Evolutionary conservation across 1,140 invertebrate species (phyloP).

Genomic region (Drosophila orena): DNA sequence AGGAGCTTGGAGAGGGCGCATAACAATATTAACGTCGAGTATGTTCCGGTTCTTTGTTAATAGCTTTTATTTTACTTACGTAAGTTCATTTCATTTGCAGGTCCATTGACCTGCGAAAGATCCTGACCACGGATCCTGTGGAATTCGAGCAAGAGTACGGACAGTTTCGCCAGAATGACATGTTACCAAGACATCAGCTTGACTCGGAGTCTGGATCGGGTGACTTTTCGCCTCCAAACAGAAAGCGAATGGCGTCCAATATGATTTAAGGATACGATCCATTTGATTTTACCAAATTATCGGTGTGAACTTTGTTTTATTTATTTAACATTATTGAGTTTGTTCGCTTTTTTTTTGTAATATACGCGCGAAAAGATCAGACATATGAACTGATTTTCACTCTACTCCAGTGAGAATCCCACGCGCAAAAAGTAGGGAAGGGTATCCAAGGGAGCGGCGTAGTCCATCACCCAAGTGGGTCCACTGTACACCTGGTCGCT

Average conservation of each 20-base stretch:
- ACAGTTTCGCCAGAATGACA: constrained; percentile 19
- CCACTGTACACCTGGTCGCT: constrained; percentile 86
- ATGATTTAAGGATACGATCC: constrained; percentile 1
- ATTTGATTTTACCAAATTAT: constrained; percentile 51
- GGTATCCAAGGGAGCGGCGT: constrained; percentile 88
- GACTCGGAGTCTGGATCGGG: background rate
- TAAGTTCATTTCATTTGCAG: background rate
- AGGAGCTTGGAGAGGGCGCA: constrained; percentile 15
- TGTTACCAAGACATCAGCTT: background rate
- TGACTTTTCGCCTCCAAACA: constrained; percentile 19
- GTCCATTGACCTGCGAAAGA: constrained; percentile 37
- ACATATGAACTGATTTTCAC: background rate
- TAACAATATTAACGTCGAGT: constrained; percentile 9
- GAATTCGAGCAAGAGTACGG: constrained; percentile 64
- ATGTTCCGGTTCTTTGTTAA: background rate
- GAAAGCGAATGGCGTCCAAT: background rate
- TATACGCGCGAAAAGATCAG: background rate
- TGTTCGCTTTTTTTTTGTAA: constrained; percentile 17
- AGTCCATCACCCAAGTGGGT: constrained; percentile 88
- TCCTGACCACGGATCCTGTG: constrained; percentile 50
- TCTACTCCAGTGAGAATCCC: constrained; percentile 47
- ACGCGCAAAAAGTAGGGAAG: constrained; percentile 88
- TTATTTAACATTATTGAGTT: constrained; percentile 17
- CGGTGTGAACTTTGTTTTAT: constrained; percentile 25
- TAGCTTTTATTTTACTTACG: no score